Percentiles rank a stretch among this genome's conserved stretches.
Evolutionary conservation across 1,140 invertebrate genomes (phyloP).

Genomic region (Drosophila kurseongensis): DNA sequence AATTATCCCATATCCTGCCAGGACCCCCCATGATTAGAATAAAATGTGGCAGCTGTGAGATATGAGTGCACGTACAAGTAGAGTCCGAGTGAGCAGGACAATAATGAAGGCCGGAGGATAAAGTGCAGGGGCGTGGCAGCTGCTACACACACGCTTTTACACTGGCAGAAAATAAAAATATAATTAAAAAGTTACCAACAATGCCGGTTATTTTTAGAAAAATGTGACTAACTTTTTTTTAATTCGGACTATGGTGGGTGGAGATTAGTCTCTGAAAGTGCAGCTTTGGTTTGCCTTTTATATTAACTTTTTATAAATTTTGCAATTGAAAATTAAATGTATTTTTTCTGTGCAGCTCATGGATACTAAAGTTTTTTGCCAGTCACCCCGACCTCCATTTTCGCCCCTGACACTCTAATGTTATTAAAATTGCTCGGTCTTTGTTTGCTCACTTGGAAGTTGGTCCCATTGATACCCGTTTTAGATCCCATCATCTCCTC

Average conservation of each 20-base stretch:
- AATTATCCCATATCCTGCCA: slow-evolving; percentile 3
- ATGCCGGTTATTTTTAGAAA: too few relatives aligned
- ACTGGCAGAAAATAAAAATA: not conserved
- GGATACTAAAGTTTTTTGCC: slow-evolving; percentile 25
- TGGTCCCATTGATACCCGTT: slow-evolving; percentile 15
- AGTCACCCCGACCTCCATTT: slow-evolving; percentile 27
- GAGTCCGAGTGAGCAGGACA: slow-evolving; percentile 22
- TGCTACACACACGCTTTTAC: slow-evolving; percentile 12
- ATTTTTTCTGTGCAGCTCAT: slow-evolving; percentile 7
- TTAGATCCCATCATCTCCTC: not conserved
- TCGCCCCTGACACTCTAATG: slow-evolving; percentile 20
- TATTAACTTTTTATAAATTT: too few relatives aligned
- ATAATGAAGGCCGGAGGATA: slow-evolving; percentile 49
- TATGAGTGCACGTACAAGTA: slow-evolving; percentile 65
- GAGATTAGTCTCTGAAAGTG: too few relatives aligned
- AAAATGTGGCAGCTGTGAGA: slow-evolving; percentile 69
- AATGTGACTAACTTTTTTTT: too few relatives aligned
- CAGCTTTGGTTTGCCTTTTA: too few relatives aligned
- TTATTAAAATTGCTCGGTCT: slow-evolving; percentile 54
- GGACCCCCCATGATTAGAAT: slow-evolving; percentile 36
- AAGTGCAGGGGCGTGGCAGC: slow-evolving; percentile 21
- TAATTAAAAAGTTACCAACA: too few relatives aligned
- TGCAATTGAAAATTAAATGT: not conserved
- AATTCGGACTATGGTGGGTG: too few relatives aligned
- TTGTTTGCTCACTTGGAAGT: slow-evolving; percentile 56